Base-by-base conservation (phyloP, 1,140 invertebrate species). In the Drosophila nannoptera region DNA sequence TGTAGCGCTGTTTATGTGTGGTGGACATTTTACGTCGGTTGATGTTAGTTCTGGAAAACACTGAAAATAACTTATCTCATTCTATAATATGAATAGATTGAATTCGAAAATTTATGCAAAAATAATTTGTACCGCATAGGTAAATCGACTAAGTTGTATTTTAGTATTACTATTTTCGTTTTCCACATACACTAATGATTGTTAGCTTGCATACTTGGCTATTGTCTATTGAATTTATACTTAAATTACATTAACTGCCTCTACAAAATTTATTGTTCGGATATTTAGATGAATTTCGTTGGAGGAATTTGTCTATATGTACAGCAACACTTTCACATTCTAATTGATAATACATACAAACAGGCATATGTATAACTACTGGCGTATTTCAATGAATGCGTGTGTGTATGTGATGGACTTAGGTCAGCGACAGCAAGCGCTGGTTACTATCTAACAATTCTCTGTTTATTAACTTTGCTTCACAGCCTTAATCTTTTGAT, bases 1-100 rank as follows among this genome's bases (percentile, higher is more conserved):
- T 99, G 90, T 99, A 99, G 66, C 96, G 94, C 90, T 97, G 95
- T 87, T 97, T 96, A 90, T 98, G 97, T 84, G 92, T 93, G 76
- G 94, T 92, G 77, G 94, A 95, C 94, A 95, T 95, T 93, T 93
- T 83, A 45, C 55, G 75, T 61, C 55, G 29, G 43, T 80, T 32
- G 35, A 32, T 64, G 43, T 56, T 48, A 63, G 36, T 54, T 32
- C 53, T 52, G 4, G 7, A 38, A 56, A 56, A 35, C 14, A 43
- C 12, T 4, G 12, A 16, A 40, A 33, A 56, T 5, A 29, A 49
- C 48, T 36, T 50, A 31, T 46, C n/a, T n/a, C n/a, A n/a, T n/a
- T n/a, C n/a, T n/a, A n/a, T n/a, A n/a, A n/a, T n/a, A n/a, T n/a
- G n/a, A n/a, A n/a, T n/a, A n/a, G n/a, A n/a, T n/a, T n/a, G n/a